Evolutionary conservation across 2,888 invertebrate genomes (phyloP).

Genomic region (Odontomyia ornata): DNA sequence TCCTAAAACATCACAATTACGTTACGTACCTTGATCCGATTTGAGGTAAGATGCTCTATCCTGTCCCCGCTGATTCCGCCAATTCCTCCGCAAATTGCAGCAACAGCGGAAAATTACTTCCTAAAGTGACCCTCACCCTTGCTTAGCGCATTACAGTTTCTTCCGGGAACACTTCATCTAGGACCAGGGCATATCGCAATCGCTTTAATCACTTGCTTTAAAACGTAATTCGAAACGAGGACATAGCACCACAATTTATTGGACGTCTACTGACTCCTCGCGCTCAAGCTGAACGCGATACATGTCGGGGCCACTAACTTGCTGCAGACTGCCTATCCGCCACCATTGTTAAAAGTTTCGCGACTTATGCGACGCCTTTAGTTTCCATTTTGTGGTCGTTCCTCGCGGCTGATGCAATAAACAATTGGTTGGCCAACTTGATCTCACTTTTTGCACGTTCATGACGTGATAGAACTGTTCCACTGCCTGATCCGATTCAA

Average conservation of each 20-base stretch:
- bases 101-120: not conserved
- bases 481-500: not conserved
- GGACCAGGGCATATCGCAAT: no score
- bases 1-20: no score
- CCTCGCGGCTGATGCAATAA: not conserved
- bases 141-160: not conserved
- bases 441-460: slow-evolving; percentile 20
- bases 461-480: no score
- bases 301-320: not conserved
- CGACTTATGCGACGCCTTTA: not conserved
- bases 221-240: not conserved
- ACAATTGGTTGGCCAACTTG: not conserved
- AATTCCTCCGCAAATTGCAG: not conserved
- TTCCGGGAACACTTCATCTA: not conserved
- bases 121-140: not conserved
- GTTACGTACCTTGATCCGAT: no score
- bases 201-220: not conserved
- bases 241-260: slow-evolving; percentile 17
- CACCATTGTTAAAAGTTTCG: not conserved
- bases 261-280: slow-evolving; percentile 18
- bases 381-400: not conserved
- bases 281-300: no score
- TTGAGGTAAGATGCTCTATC: no score
- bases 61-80: no score
- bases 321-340: not conserved